Evolutionary conservation across 1,140 invertebrate genomes (phyloP), one percentile per base, ranked within the genome.

Genomic region (Asbolus verrucosus): DNA sequence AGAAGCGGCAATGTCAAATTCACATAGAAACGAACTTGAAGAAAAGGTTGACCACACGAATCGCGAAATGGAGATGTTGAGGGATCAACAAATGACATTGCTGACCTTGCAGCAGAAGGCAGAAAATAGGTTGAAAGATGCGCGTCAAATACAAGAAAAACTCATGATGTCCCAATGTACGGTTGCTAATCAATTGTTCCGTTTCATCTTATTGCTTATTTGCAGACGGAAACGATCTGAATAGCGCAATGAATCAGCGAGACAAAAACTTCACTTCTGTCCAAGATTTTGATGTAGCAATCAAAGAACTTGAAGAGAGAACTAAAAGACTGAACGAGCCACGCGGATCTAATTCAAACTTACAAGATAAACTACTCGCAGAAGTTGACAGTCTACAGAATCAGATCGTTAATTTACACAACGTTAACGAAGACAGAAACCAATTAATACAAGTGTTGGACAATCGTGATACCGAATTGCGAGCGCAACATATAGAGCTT

Each of bases 111-210:
- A 81, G 66, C 73, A 78, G 36, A 80, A 80, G 67, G 79, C 79
- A 11, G 80, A 81, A 50, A 79, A 79, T 69, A 78, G 80, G 73
- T 59, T 82, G 16, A 73, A 74, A 36, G 78, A 81, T 27, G 80
- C 81, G 0, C 71, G 78, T 24, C 72, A 73, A 13, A 74, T 75
- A 15, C 81, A 82, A 73, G 77, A 77, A 54, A 79, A 74, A 71
- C 39, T 80, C 11, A 36, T 70, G 2, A 54, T 43, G 41, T 11
- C 70, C 0, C 68, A 71, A 59, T 67, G 70, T 72, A 65, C 27
- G 19, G n/a, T n/a, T n/a, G n/a, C n/a, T n/a, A n/a, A n/a, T n/a
- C n/a, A n/a, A n/a, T n/a, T n/a, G 38, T 36, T 27, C 8, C 61
- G 31, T 18, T 19, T 19, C 5, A 39, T 21, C 30, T 65, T 46